Evolutionary conservation across 2,888 invertebrate genomes (phyloP).

Genomic region (Falcaria lacertinaria): DNA sequence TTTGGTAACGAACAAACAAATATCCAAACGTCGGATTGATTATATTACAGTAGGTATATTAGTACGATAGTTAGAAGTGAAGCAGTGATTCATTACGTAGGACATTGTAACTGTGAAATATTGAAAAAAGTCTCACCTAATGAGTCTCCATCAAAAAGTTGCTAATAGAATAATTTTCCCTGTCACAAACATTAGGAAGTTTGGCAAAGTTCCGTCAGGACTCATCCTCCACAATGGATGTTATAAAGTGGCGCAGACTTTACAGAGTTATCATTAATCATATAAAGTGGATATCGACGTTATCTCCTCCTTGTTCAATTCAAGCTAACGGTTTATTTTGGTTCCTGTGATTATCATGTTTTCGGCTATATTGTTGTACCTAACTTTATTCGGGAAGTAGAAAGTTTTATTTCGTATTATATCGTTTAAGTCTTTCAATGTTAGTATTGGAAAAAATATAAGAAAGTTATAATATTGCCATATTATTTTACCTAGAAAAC

Average conservation of each 20-base stretch:
- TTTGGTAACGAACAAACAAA: too few relatives aligned
- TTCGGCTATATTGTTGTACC: too few relatives aligned
- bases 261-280: conserved; percentile 37
- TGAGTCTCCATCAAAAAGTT: conserved; percentile 28
- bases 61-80: too few relatives aligned
- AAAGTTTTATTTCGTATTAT: too few relatives aligned
- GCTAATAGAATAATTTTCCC: conserved; percentile 37
- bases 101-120: conserved; percentile 7
- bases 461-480: too few relatives aligned
- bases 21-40: too few relatives aligned
- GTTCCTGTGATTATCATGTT: conserved; percentile 9
- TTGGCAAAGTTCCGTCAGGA: conserved; percentile 28
- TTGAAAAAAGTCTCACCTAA: conserved; percentile 22
- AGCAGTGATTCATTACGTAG: not conserved
- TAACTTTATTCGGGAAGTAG: too few relatives aligned
- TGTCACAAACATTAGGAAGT: conserved; percentile 36
- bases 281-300: conserved; percentile 38
- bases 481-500: too few relatives aligned
- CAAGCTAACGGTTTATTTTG: conserved; percentile 15
- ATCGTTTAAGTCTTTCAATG: too few relatives aligned
- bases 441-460: too few relatives aligned
- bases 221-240: conserved; percentile 37
- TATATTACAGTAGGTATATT: too few relatives aligned
- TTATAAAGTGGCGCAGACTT: conserved; percentile 30
- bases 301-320: conserved; percentile 24